Conservation (phyloP, 2,113 vertebrate genomes). For the Shinisaurus crocodilurus region DNA sequence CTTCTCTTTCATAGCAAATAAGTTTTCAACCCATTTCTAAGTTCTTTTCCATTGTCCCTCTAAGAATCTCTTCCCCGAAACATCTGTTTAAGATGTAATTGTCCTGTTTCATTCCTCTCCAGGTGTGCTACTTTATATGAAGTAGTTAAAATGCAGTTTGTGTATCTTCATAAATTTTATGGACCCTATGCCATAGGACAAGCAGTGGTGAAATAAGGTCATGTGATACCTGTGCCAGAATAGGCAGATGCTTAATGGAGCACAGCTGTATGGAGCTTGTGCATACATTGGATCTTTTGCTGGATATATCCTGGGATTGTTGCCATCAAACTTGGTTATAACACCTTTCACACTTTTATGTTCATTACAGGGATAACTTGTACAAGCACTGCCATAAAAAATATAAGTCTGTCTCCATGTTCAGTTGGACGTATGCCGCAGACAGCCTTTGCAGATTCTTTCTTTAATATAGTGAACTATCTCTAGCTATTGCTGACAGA, state of each 20-base stretch:
- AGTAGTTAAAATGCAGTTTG: constrained; percentile 17
- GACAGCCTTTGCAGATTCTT: neutral
- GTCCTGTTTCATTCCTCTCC: neutral
- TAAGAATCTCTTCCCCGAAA: neutral
- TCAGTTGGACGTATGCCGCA: neutral
- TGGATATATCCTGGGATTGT: neutral
- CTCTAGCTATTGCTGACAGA: neutral
- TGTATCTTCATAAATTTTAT: constrained; percentile 26
- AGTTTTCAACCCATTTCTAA: neutral
- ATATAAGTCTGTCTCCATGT: neutral
- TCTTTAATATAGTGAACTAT: neutral
- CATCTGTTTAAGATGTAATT: neutral
- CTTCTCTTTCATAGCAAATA: neutral
- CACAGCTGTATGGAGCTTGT: constrained; percentile 17
- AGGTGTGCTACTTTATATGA: constrained; percentile 30
- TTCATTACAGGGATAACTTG: neutral
- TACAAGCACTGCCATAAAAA: constrained; percentile 6
- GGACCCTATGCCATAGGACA: constrained; percentile 9
- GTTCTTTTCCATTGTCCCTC: neutral
- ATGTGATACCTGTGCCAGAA: constrained; percentile 7
- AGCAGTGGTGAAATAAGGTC: constrained; percentile 2
- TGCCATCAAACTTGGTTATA: neutral
- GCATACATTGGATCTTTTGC: neutral
- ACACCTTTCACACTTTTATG: neutral
- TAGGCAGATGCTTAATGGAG: constrained; percentile 37